Base-by-base conservation (phyloP, 2,113 vertebrate species). In the Gopherus evgoodei region DNA sequence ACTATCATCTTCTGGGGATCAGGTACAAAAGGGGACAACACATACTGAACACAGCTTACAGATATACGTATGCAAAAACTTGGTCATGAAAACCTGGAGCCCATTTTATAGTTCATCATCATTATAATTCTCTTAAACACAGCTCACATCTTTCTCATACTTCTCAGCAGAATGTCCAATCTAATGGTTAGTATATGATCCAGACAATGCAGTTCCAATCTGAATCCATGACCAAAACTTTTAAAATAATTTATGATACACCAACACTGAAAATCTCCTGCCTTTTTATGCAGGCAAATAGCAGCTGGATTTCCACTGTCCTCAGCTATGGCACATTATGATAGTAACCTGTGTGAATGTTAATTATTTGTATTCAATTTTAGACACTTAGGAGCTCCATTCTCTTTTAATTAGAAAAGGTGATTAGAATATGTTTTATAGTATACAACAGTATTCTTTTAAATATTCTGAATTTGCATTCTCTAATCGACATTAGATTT, bases 211-310 rank as follows among this genome's bases (percentile, higher is more conserved):
- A 72, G 2, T 93, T 85, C 13, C 65, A 85, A 49, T 47, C 4
- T 24, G 29, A 84, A 62, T 62, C 42, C 13, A 53, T 56, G 52
- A 53, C n/a, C 11, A 82, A 56, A 79, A 92, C 11, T 53, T 75
- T 31, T n/a, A n/a, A 21, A 62, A 76, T 24, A 49, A 10, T 85
- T 80, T 4, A 1, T 14, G 56, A 52, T 89, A 91, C 76, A 52
- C 57, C 84, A 78, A 53, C 11, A 90, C 86, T 44, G 1, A 87
- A 49, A 53, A 94, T 7, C 38, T 62, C 2, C 44, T 75, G 44
- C 38, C 92, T 92, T 92, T 82, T 78, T 27, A 91, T 19, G 65
- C 35, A 81, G 3, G 11, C 69, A 95, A 90, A 91, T 47, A 42
- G 80, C 53, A 89, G 22, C 9, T 0, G 0, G 72, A 21, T 53